Percentiles rank a stretch among this genome's conserved stretches.
These are phyloP conservation scores for Choristoneura fumiferana DNA, from an alignment of 1,140 invertebrate species.

Conservation along the genomic window DNA sequence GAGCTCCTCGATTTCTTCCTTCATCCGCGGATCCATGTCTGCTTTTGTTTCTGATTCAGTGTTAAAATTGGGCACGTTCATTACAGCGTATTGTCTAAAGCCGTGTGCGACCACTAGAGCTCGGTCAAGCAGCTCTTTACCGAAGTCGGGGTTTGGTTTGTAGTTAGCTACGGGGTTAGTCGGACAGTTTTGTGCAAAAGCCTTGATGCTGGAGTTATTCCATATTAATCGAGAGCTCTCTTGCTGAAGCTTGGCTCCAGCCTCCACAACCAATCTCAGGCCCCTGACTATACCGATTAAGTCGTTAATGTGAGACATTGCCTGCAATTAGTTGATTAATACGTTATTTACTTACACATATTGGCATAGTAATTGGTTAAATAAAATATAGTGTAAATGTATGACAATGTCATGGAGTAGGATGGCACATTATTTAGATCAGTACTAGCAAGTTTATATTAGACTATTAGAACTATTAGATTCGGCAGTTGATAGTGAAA, in stretches of 20 bases:
- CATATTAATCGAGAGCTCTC: constrained; percentile 78
- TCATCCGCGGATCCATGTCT: constrained; percentile 54
- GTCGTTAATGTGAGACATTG: constrained; percentile 81
- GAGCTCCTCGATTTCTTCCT: constrained; percentile 63
- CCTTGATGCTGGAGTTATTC: constrained; percentile 82
- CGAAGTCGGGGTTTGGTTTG: constrained; percentile 44
- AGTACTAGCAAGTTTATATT: no score
- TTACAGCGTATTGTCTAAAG: constrained; percentile 55
- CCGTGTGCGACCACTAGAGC: constrained; percentile 60
- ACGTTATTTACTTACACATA: constrained; percentile 10
- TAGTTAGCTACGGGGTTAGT: constrained; percentile 51
- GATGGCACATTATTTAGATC: no score
- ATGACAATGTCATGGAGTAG: no score
- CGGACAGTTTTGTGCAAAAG: constrained; percentile 65
- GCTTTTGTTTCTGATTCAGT: constrained; percentile 32
- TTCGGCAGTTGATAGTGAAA: no score
- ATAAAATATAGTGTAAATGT: no score
- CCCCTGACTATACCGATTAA: constrained; percentile 81
- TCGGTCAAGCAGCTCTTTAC: constrained; percentile 59
- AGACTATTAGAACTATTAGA: no score
- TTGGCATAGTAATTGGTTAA: no score
- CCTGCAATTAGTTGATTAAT: constrained; percentile 49
- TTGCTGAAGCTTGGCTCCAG: constrained; percentile 79
- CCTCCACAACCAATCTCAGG: constrained; percentile 80
- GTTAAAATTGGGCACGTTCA: constrained; percentile 54